Conservation (phyloP, 2,888 invertebrate species). For the Cylindroiulus punctatus region DNA sequence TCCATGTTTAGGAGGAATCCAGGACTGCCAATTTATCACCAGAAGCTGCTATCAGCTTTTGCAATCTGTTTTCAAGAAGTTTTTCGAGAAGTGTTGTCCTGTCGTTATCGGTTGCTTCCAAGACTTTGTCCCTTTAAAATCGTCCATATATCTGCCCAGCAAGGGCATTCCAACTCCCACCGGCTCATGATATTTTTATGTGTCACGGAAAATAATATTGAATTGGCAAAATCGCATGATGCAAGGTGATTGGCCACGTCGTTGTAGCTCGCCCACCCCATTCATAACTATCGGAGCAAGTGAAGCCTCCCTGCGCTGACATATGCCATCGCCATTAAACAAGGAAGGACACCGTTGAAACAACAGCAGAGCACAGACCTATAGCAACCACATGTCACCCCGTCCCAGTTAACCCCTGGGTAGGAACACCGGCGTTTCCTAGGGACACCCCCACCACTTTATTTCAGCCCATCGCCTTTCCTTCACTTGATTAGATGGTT, state of each 20-base stretch:
- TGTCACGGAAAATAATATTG: conserved; percentile 38
- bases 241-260: conserved; percentile 17
- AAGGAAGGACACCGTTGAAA: background rate
- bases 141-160: background rate
- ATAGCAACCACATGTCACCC: background rate
- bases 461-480: conserved; percentile 30
- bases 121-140: background rate
- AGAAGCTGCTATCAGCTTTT: no score
- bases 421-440: background rate
- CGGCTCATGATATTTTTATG: conserved; percentile 12
- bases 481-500: conserved; percentile 51
- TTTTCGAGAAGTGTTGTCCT: no score
- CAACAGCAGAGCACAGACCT: background rate
- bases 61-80: background rate
- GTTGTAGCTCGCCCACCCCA: conserved; percentile 9
- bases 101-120: background rate
- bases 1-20: no score
- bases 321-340: conserved; percentile 15
- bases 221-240: conserved; percentile 2
- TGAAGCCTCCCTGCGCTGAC: conserved; percentile 16
- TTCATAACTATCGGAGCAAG: conserved; percentile 15
- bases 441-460: conserved; percentile 31
- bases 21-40: no score
- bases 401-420: conserved; percentile 13
- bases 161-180: background rate